A percentile compares a stretch with the other conserved stretches of the same genome.
phyloP scores from a whole-genome alignment of 2,797 vertebrate genomes.

The Glossophaga mutica region DNA sequence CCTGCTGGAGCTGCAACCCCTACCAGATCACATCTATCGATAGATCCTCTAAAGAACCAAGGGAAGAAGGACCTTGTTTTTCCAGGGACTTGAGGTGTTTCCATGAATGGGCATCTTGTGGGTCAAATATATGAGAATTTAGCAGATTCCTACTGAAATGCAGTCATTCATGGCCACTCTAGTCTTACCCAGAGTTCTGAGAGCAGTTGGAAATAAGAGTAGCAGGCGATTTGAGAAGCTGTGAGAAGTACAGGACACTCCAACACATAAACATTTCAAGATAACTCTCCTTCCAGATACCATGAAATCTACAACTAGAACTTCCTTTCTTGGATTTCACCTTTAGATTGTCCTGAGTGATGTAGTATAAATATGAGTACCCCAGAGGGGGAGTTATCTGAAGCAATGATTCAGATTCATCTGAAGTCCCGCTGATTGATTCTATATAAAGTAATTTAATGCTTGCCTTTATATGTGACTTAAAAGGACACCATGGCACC shows the following conservation, averaged over 20 bases:
- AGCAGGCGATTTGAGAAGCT: neutral
- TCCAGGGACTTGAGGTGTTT: neutral
- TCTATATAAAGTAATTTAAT: neutral
- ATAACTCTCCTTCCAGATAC: neutral
- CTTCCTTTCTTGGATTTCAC: constrained; percentile 6
- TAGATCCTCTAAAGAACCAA: neutral
- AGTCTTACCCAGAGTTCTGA: neutral
- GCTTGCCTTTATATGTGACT: constrained; percentile 14
- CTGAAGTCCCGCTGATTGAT: neutral
- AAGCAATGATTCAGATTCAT: neutral
- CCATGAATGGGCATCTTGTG: neutral
- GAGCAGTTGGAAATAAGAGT: neutral
- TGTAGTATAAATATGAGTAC: neutral
- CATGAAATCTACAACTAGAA: neutral
- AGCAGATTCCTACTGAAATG: neutral
- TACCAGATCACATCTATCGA: neutral
- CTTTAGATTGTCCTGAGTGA: neutral
- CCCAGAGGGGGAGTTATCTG: neutral
- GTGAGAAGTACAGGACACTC: neutral
- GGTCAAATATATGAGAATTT: neutral
- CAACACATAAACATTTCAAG: neutral
- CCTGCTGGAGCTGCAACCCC: neutral
- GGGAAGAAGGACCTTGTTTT: neutral
- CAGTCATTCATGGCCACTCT: neutral
- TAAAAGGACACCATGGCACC: neutral